Percentiles rank a stretch among this genome's conserved stretches.
Conservation (phyloP, 1,140 invertebrate genomes). For the Acyrthosiphon pisum region DNA sequence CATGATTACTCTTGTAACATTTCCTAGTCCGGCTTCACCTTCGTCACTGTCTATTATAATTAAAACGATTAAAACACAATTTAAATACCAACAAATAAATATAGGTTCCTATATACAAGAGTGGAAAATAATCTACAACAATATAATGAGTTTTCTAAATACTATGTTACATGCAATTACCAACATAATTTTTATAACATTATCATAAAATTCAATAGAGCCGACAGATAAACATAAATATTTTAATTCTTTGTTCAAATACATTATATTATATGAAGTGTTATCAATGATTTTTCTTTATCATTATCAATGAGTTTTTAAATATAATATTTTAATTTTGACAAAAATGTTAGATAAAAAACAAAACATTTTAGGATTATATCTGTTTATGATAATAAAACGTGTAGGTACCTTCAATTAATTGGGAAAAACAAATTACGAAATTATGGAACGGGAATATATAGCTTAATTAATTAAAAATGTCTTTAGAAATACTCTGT, state of each 20-base stretch:
- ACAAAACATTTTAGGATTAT: no score
- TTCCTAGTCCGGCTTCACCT: slow-evolving; percentile 91
- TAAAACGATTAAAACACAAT: neutral
- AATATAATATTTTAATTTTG: neutral
- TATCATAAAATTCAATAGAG: neutral
- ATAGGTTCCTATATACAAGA: neutral
- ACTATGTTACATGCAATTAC: neutral
- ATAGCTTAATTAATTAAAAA: no score
- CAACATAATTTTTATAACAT: neutral
- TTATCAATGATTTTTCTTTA: neutral
- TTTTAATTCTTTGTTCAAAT: neutral
- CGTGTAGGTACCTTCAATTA: no score
- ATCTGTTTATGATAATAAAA: neutral
- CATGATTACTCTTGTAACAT: slow-evolving; percentile 91
- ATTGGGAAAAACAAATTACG: no score
- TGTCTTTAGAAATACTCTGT: no score
- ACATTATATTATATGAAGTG: neutral
- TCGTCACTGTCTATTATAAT: slow-evolving; percentile 86
- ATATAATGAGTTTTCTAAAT: neutral
- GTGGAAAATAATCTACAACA: neutral
- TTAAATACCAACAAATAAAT: neutral
- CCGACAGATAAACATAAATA: neutral
- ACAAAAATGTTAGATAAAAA: no score
- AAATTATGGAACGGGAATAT: no score
- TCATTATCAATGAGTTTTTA: neutral